Evolutionary conservation across 2,797 vertebrate species (phyloP).

Genomic region (Gouania willdenowi): DNA sequence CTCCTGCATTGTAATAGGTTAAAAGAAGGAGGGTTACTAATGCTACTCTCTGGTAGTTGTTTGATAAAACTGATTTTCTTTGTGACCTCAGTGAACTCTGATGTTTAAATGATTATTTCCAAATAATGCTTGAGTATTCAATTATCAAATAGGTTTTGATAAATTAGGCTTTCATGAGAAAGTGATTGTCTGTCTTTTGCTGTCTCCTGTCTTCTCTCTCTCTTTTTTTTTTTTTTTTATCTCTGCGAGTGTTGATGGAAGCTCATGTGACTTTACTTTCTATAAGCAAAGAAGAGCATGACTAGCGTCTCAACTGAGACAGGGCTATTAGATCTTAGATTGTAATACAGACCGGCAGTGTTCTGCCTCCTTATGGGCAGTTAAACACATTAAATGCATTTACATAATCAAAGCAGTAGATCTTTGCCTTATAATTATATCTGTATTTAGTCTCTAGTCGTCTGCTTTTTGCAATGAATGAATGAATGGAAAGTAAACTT

Average conservation of each 20-base stretch:
- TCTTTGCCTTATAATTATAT: constrained; percentile 32
- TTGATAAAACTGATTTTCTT: constrained; percentile 5
- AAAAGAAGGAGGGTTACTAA: too few relatives aligned
- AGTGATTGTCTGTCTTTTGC: constrained; percentile 16
- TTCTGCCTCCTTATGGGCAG: constrained; percentile 4
- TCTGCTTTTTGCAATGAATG: background rate
- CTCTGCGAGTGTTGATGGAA: constrained; percentile 5
- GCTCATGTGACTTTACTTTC: constrained; percentile 46
- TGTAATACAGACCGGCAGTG: constrained; percentile 24
- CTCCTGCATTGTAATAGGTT: background rate
- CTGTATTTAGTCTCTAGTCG: constrained; percentile 9
- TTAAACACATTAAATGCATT: constrained; percentile 7
- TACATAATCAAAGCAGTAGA: constrained; percentile 29
- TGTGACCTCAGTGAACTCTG: constrained; percentile 23
- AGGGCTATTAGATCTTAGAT: constrained; percentile 32
- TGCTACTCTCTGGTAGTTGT: background rate
- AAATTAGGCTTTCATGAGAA: constrained; percentile 47
- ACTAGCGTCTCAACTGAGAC: constrained; percentile 37
- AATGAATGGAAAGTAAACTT: background rate
- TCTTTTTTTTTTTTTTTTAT: background rate
- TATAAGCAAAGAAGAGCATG: constrained; percentile 33
- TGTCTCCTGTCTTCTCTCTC: constrained; percentile 12
- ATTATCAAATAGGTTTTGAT: constrained; percentile 39
- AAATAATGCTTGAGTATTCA: constrained; percentile 38
- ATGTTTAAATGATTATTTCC: constrained; percentile 27